phyloP scores from a whole-genome alignment of 2,888 invertebrate genomes.

The Ichneumoninae sp. region DNA sequence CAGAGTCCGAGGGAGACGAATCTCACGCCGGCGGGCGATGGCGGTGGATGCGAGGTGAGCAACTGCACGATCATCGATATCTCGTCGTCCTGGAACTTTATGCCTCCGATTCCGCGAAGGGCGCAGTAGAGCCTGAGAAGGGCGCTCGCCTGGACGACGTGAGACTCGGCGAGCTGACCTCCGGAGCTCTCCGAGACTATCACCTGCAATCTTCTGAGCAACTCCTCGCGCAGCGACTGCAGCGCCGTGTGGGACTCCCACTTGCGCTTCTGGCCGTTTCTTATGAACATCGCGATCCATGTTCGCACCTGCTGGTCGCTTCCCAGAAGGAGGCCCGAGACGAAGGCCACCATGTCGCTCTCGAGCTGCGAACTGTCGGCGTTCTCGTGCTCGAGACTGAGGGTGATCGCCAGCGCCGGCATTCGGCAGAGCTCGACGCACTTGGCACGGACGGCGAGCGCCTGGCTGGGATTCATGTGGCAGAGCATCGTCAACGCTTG shows the following conservation, averaged over 20 bases:
- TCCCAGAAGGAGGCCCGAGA: constrained; percentile 95
- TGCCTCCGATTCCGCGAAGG: constrained; percentile 95
- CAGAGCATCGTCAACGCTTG: constrained; percentile 92
- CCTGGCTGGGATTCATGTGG: constrained; percentile 95
- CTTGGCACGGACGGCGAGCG: constrained; percentile 92
- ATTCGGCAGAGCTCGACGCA: constrained; percentile 95
- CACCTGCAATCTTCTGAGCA: constrained; percentile 89
- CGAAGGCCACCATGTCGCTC: constrained; percentile 90
- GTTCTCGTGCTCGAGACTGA: constrained; percentile 89
- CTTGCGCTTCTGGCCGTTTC: constrained; percentile 94
- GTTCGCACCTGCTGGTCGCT: constrained; percentile 95
- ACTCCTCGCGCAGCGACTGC: constrained; percentile 90
- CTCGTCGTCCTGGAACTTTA: constrained; percentile 97
- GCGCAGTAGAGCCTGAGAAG: constrained; percentile 96
- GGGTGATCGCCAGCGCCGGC: constrained; percentile 94
- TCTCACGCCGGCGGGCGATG: constrained; percentile 95
- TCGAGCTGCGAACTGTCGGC: constrained; percentile 75
- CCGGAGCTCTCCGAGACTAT: constrained; percentile 88
- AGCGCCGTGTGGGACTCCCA: constrained; percentile 91
- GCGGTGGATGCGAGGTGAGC: constrained; percentile 94
- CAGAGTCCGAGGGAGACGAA: constrained; percentile 97
- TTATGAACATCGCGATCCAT: constrained; percentile 97
- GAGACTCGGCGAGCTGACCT: constrained; percentile 87
- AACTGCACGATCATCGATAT: constrained; percentile 92
- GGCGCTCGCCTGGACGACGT: constrained; percentile 94